Evolutionary conservation across 92 coral and sea anemone species (phyloP), one percentile per base, ranked within the genome.

Genomic region (Chrysogorgia sp.): DNA sequence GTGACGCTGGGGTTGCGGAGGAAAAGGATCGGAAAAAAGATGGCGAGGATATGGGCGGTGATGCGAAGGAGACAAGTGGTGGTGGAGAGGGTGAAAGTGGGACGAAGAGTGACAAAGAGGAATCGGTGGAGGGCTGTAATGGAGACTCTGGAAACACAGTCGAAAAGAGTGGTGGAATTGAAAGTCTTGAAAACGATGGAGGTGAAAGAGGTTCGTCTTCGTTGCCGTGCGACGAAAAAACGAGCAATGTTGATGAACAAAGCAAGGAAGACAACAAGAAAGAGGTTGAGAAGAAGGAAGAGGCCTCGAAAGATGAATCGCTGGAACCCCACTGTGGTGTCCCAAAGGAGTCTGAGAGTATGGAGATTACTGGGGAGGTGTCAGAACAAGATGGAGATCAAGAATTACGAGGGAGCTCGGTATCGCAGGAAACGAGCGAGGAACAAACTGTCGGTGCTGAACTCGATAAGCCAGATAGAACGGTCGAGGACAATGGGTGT

Each of bases 391-490:
- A 19, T 13, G 31, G 21, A 63, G 37, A 24, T 23, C 35, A 63
- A 33, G 13, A 63, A 4, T 41, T 15, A 14, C 21, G 22, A n/a
- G 5, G n/a, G 50, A 30, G 23, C 13, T 1, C 14, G 6, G 23
- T 10, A 9, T 10, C 14, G 10, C 23, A 66, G 15, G 24, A 25
- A 5, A 66, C 33, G 6, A 28, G 52, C 6, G 53, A 66, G 24
- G 24, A 45, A n/a, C 33, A 40, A 33, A 52, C 30, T 40, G 31
- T n/a, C 9, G 71, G 43, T 17, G 24, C 12, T 66, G 74, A 34
- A 57, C 59, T 75, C 22, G 47, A 65, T 58, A 19, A 7, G 2
- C 22, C 85, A 72, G 10, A 29, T 82, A 74, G 74, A 47, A 2
- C 14, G n/a, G 14, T 15, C n/a, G 53, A 47, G 15, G 14, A 2